Evolutionary conservation across 1,140 invertebrate species (phyloP).

Genomic region (Drosophila sechellia): DNA sequence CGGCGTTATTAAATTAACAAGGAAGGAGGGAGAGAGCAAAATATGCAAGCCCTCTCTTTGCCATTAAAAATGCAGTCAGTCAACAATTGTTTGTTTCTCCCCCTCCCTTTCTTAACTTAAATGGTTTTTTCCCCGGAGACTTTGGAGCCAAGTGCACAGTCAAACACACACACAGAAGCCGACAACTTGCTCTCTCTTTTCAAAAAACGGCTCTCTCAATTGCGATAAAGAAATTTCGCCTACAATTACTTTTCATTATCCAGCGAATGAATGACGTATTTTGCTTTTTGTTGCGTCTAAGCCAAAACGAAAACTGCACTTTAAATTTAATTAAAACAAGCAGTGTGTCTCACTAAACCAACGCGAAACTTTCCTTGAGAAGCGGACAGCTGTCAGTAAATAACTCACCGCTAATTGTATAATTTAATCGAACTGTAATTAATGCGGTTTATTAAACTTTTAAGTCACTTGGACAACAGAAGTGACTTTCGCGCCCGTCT

Average conservation of each 20-base stretch:
- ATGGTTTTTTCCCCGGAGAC: slow-evolving; percentile 40
- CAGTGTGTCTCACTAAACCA: not conserved
- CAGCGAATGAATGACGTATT: slow-evolving; percentile 49
- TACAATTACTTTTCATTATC: slow-evolving; percentile 45
- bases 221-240: slow-evolving; percentile 45
- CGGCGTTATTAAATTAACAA: slow-evolving; percentile 70
- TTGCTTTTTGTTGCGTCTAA: slow-evolving; percentile 9
- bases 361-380: slow-evolving; percentile 2
- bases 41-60: slow-evolving; percentile 19
- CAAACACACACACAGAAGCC: slow-evolving; percentile 14
- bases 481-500: slow-evolving; percentile 14
- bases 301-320: not conserved
- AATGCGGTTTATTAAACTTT: not conserved
- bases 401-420: slow-evolving; percentile 12
- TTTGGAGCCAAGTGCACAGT: slow-evolving; percentile 67
- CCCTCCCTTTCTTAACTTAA: slow-evolving; percentile 30
- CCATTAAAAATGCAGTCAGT: slow-evolving; percentile 24
- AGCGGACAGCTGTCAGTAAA: slow-evolving; percentile 15
- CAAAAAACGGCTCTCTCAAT: slow-evolving; percentile 9
- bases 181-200: slow-evolving; percentile 27
- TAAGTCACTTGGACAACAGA: slow-evolving; percentile 9
- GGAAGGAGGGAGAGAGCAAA: slow-evolving; percentile 6
- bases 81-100: slow-evolving; percentile 42
- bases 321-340: slow-evolving; percentile 28
- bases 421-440: not conserved